Evolutionary conservation across 2,888 invertebrate species (phyloP).

Genomic region (Pterostichus madidus): DNA sequence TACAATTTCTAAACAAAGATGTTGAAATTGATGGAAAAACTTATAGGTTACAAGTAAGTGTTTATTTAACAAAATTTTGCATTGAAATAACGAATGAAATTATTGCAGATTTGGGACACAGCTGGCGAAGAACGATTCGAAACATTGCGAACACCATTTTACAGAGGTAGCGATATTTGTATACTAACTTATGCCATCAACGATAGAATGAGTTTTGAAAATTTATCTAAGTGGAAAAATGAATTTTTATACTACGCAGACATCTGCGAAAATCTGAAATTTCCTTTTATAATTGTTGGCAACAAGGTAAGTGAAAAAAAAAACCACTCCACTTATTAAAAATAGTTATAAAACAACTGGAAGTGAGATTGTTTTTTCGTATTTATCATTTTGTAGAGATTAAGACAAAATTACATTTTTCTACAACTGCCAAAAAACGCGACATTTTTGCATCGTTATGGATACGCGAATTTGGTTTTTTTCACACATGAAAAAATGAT

Average conservation of each 20-base stretch:
- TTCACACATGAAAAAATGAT: too few species aligned
- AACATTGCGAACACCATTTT: constrained; percentile 95
- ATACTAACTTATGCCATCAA: constrained; percentile 93
- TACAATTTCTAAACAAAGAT: constrained; percentile 96
- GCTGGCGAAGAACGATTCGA: constrained; percentile 97
- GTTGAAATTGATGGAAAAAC: constrained; percentile 90
- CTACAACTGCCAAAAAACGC: too few species aligned
- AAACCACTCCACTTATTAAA: too few species aligned
- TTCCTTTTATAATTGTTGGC: constrained; percentile 95
- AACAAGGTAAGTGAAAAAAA: constrained; percentile 85
- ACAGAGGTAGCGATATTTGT: constrained; percentile 95
- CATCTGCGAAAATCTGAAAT: constrained; percentile 87
- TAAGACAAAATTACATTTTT: too few species aligned
- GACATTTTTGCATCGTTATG: too few species aligned
- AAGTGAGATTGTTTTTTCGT: too few species aligned
- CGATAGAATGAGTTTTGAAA: constrained; percentile 90
- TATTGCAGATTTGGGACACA: constrained; percentile 93
- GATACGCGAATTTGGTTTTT: too few species aligned
- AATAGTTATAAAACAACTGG: too few species aligned
- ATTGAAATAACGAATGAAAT: background rate
- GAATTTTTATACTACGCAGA: constrained; percentile 96
- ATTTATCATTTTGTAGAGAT: too few species aligned
- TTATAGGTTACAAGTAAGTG: constrained; percentile 90
- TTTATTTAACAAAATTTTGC: constrained; percentile 1
- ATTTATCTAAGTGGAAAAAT: constrained; percentile 91